Evolutionary conservation across 37 sponge, comb jelly and placozoan genomes (phyloP).

Genomic region (Petrosia ficiformis): DNA sequence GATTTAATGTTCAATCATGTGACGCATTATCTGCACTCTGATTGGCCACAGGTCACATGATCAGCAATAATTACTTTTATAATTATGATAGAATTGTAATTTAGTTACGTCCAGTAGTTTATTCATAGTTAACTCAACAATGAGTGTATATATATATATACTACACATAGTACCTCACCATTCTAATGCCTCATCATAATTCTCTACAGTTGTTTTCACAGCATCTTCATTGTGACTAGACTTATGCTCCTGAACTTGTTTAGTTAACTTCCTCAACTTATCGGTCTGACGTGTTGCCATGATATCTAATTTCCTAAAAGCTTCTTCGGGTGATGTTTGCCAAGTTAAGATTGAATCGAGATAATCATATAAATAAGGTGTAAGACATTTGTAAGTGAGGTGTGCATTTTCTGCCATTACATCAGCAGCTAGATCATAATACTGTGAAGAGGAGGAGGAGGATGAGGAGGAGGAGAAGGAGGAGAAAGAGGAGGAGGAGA

Average conservation of each 20-base stretch:
- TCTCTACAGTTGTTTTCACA: conserved; percentile 90
- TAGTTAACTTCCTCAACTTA: conserved; percentile 86
- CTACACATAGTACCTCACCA: no score
- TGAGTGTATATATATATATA: no score
- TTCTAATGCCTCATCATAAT: conserved; percentile 95
- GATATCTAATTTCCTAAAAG: conserved; percentile 89
- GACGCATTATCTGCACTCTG: no score
- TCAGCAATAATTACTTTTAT: no score
- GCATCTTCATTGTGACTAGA: conserved; percentile 87
- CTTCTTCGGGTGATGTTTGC: conserved; percentile 94
- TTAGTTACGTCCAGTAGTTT: no score
- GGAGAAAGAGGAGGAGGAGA: background rate
- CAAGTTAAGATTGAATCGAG: conserved; percentile 88
- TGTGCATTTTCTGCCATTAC: conserved; percentile 96
- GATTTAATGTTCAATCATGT: no score
- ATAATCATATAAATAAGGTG: conserved; percentile 84
- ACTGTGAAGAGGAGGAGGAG: conserved; percentile 43
- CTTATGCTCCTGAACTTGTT: conserved; percentile 89
- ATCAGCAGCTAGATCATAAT: conserved; percentile 98
- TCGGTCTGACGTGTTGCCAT: conserved; percentile 84
- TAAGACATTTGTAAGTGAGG: conserved; percentile 86
- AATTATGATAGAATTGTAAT: background rate
- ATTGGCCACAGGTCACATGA: no score
- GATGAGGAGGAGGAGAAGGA: no score
- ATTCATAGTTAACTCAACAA: no score